Conservation (phyloP, 2,888 invertebrate genomes). For the Disparrhopalites patrizii region DNA sequence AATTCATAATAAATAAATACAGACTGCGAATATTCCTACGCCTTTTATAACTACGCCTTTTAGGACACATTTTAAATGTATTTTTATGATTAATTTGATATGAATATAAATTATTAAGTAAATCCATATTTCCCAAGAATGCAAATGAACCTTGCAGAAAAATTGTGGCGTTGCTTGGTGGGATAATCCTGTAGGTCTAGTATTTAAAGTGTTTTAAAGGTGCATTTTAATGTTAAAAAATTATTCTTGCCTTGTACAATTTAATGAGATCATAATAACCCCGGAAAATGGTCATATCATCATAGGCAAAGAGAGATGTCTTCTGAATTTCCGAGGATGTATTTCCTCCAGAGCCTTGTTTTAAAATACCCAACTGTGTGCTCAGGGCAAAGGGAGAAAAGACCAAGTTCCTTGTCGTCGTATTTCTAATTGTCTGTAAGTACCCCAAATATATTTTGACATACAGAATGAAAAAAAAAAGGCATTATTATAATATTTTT, state of each 20-base stretch:
- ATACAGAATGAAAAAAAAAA: background rate
- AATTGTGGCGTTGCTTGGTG: too few species aligned
- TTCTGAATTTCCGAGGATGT: slow-evolving; percentile 14
- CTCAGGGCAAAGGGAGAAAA: slow-evolving; percentile 25
- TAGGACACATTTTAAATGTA: too few species aligned
- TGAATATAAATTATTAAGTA: background rate
- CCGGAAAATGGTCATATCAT: slow-evolving; percentile 15
- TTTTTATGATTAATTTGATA: too few species aligned
- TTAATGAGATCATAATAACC: slow-evolving; percentile 11
- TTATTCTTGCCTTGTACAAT: slow-evolving; percentile 13
- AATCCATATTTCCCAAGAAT: too few species aligned
- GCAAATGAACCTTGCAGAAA: too few species aligned
- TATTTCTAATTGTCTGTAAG: too few species aligned
- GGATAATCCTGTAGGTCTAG: background rate
- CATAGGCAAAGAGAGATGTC: slow-evolving; percentile 8
- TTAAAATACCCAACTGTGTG: slow-evolving; percentile 22
- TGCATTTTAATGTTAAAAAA: too few species aligned
- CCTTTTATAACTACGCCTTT: too few species aligned
- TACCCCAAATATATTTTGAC: too few species aligned
- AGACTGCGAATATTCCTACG: background rate
- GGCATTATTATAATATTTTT: background rate
- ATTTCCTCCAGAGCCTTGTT: slow-evolving; percentile 18
- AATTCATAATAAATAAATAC: background rate
- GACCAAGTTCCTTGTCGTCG: too few species aligned
- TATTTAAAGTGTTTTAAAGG: background rate